A percentile compares a stretch with the other conserved stretches of the same genome.
phyloP scores from a whole-genome alignment of 1,140 invertebrate genomes.

The Lordiphosa stackelbergi region DNA sequence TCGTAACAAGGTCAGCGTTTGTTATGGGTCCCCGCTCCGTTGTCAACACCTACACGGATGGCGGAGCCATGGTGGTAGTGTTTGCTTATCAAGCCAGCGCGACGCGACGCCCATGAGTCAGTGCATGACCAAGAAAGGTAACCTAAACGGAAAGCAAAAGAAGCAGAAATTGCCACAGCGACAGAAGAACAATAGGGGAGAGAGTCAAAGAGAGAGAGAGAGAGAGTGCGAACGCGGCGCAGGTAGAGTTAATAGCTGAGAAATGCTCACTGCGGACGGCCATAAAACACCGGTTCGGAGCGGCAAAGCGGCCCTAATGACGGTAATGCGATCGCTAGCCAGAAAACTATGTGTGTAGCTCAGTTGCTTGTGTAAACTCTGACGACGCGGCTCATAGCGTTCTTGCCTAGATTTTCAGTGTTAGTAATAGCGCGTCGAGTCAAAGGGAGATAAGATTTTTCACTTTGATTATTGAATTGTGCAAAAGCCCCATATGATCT shows the following conservation, averaged over 20 bases:
- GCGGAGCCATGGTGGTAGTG: constrained; percentile 6
- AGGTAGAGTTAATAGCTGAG: constrained; percentile 37
- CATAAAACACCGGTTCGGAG: constrained; percentile 11
- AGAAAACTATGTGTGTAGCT: constrained; percentile 2
- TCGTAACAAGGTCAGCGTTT: constrained; percentile 22
- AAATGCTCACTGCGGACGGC: constrained; percentile 14
- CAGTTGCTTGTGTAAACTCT: constrained; percentile 62
- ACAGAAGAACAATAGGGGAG: constrained; percentile 44
- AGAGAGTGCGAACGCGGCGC: constrained; percentile 12
- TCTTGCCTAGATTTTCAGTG: constrained; percentile 23
- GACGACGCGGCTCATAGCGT: constrained; percentile 33
- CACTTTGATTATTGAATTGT: constrained; percentile 38
- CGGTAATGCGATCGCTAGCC: constrained; percentile 19
- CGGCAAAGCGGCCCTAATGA: constrained; percentile 56
- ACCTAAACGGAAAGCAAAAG: constrained; percentile 51
- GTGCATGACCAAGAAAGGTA: constrained; percentile 71
- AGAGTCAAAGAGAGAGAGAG: constrained; percentile 12
- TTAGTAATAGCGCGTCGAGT: constrained; percentile 39
- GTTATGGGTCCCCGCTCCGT: constrained; percentile 1
- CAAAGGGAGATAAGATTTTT: constrained; percentile 52
- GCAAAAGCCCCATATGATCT: constrained; percentile 11
- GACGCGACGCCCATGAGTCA: constrained; percentile 51
- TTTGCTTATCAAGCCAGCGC: constrained; percentile 54
- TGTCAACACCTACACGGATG: constrained; percentile 25
- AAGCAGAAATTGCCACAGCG: constrained; percentile 56